Evolutionary conservation across 2,888 invertebrate genomes (phyloP).

Genomic region (Electrophaes corylata): DNA sequence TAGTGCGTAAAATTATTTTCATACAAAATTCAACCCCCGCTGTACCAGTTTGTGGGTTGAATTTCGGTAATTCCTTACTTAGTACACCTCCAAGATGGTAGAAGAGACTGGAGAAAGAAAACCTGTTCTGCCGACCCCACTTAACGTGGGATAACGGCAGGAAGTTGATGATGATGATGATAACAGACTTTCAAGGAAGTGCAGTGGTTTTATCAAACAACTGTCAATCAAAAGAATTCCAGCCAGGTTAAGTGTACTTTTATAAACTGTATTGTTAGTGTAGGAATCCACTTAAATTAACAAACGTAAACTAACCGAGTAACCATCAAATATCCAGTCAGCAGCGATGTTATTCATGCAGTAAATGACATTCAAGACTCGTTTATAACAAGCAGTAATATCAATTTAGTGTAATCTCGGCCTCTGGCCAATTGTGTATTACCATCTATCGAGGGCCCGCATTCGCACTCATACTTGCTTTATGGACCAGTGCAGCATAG

Average conservation of each 20-base stretch:
- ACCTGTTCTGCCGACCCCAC: too few relatives aligned
- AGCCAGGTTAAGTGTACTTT: not conserved
- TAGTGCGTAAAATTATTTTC: too few relatives aligned
- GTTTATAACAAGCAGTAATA: conserved; percentile 48
- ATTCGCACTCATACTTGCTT: conserved; percentile 50
- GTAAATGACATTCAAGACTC: conserved; percentile 41
- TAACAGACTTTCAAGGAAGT: too few relatives aligned
- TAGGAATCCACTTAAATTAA: not conserved
- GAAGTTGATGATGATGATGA: too few relatives aligned
- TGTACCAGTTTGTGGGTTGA: too few relatives aligned
- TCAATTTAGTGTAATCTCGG: conserved; percentile 59
- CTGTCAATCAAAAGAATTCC: not conserved
- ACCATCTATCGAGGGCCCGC: conserved; percentile 57
- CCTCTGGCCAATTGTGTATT: conserved; percentile 54
- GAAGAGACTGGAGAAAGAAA: too few relatives aligned
- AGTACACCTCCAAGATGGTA: too few relatives aligned
- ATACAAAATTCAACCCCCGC: too few relatives aligned
- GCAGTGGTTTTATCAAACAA: too few relatives aligned
- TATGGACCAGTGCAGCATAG: conserved; percentile 27
- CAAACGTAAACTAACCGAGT: conserved; percentile 17
- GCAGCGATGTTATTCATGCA: conserved; percentile 35
- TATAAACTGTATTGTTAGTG: not conserved
- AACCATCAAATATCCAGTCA: conserved; percentile 29
- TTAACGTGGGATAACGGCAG: too few relatives aligned
- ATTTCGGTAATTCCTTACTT: too few relatives aligned